These are phyloP conservation scores for Bemisia tabaci DNA, from an alignment of 1,140 invertebrate species.

Conservation along the genomic window DNA sequence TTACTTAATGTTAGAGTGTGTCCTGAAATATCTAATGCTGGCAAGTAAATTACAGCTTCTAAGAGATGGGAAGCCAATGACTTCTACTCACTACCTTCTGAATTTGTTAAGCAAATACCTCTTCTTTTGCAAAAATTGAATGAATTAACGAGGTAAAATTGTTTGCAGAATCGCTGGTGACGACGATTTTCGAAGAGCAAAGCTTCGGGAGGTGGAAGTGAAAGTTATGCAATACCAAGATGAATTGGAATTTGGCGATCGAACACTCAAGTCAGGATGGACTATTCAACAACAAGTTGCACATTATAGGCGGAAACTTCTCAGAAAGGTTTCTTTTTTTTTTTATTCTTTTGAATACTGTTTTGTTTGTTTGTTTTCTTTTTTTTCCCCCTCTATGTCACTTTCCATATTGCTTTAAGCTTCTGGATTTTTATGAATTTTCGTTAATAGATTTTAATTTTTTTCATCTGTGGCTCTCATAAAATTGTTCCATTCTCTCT, in stretches of 20 bases:
- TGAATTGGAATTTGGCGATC: conserved; percentile 76
- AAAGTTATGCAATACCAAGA: conserved; percentile 93
- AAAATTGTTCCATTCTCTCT: too few relatives aligned
- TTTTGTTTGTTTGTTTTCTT: not conserved
- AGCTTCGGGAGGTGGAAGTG: conserved; percentile 83
- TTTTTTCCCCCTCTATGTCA: not conserved
- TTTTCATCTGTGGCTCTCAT: not conserved
- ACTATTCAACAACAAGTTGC: conserved; percentile 71
- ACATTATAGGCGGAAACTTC: conserved; percentile 79
- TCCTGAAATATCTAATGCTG: too few relatives aligned
- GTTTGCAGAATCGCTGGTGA: conserved; percentile 8
- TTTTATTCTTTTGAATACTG: not conserved
- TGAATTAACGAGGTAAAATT: too few relatives aligned
- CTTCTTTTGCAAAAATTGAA: too few relatives aligned
- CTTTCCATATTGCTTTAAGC: not conserved
- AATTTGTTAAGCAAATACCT: too few relatives aligned
- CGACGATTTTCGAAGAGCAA: conserved; percentile 62
- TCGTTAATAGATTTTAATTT: not conserved
- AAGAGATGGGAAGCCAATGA: too few relatives aligned
- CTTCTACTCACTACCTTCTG: too few relatives aligned
- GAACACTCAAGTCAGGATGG: conserved; percentile 61
- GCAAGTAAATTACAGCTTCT: too few relatives aligned
- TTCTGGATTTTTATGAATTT: not conserved
- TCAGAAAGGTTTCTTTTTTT: conserved; percentile 50
- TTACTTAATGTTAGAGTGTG: too few relatives aligned